A percentile compares a stretch with the other conserved stretches of the same genome.
Conservation (phyloP, 2,888 invertebrate genomes). For the Andricus curvator region DNA sequence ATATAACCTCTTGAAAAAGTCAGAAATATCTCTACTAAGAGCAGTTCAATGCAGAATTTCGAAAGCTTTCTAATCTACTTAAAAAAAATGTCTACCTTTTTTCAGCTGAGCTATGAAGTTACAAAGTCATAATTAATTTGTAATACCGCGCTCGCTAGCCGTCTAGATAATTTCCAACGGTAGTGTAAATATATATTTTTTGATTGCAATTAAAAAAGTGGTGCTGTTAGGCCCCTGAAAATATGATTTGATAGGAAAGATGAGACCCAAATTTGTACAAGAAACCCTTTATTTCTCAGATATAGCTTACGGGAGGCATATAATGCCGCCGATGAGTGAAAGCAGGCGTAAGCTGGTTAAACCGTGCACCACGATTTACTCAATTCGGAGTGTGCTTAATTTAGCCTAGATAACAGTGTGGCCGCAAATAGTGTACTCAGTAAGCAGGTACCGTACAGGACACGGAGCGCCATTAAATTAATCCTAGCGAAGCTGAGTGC, state of each 20-base stretch:
- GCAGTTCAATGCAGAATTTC: too few relatives aligned
- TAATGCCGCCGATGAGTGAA: slow-evolving; percentile 23
- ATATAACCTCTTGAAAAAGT: too few relatives aligned
- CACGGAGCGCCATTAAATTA: slow-evolving; percentile 59
- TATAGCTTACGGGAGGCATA: background rate
- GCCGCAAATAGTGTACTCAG: slow-evolving; percentile 29
- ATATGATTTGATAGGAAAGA: background rate
- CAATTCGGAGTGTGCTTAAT: slow-evolving; percentile 36
- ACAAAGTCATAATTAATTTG: too few relatives aligned
- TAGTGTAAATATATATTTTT: too few relatives aligned
- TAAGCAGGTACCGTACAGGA: slow-evolving; percentile 42
- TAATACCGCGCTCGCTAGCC: too few relatives aligned
- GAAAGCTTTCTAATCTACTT: too few relatives aligned
- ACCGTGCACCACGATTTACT: slow-evolving; percentile 18
- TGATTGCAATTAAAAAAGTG: too few relatives aligned
- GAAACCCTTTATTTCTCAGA: background rate
- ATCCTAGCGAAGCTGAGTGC: slow-evolving; percentile 63
- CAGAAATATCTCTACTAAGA: too few relatives aligned
- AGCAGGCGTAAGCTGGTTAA: slow-evolving; percentile 34
- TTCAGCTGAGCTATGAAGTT: too few relatives aligned
- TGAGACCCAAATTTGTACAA: background rate
- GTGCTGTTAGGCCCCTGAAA: background rate
- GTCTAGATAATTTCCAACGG: too few relatives aligned
- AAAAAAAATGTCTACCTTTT: too few relatives aligned
- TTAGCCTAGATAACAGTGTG: slow-evolving; percentile 23